These are phyloP conservation scores for Lontra canadensis DNA, from an alignment of 2,113 vertebrate species.

Conservation along the genomic window DNA sequence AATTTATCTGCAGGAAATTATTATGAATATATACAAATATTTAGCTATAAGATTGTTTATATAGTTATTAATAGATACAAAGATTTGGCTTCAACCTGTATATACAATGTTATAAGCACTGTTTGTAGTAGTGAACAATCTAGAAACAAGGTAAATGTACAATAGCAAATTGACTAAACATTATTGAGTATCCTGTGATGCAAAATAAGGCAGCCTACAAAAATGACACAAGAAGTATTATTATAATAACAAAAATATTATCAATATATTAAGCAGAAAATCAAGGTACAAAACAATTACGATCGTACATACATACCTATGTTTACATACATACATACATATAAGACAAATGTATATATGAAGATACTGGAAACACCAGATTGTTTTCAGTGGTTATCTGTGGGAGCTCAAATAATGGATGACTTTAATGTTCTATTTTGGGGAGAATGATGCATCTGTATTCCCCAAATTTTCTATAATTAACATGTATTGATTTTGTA, in stretches of 20 bases:
- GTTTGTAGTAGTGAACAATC: conserved; percentile 32
- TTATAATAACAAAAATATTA: conserved; percentile 47
- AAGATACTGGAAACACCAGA: conserved; percentile 10
- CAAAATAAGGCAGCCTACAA: background rate
- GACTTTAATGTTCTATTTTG: conserved; percentile 54
- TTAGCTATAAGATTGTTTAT: background rate
- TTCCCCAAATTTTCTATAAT: conserved; percentile 38
- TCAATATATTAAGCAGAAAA: background rate
- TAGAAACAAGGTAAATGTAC: conserved; percentile 35
- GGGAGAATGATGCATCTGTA: background rate
- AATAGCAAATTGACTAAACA: conserved; percentile 22
- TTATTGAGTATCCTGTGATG: background rate
- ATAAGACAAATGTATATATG: background rate
- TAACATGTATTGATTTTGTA: conserved; percentile 55
- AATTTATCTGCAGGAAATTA: background rate
- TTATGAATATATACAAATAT: background rate
- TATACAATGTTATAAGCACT: background rate
- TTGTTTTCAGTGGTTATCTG: conserved; percentile 39
- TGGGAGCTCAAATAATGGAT: conserved; percentile 48
- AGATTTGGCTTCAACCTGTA: conserved; percentile 10
- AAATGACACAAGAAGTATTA: background rate
- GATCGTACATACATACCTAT: background rate
- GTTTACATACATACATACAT: background rate
- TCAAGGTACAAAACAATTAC: background rate
- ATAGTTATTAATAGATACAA: background rate